phyloP scores from a whole-genome alignment of 2,888 invertebrate genomes.

The Trichopoda pennipes region DNA sequence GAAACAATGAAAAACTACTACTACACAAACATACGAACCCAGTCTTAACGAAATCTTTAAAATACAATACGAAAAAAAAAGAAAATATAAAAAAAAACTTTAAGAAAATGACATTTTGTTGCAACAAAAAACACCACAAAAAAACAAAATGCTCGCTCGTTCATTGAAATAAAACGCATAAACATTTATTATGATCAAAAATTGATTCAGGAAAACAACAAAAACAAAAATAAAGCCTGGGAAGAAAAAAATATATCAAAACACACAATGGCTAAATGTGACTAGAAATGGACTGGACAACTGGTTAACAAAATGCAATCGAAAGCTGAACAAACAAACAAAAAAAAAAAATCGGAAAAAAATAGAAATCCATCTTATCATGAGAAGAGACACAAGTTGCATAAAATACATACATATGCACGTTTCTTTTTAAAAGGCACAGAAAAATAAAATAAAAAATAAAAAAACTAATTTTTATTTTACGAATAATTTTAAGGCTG shows the following conservation, averaged over 20 bases:
- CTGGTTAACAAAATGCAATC: slow-evolving; percentile 19
- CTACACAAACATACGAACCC: slow-evolving; percentile 15
- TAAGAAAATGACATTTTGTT: slow-evolving; percentile 44
- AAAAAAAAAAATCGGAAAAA: neutral
- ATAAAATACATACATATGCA: neutral
- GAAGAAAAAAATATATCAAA: neutral
- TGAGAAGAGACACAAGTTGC: slow-evolving; percentile 39
- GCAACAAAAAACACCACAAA: slow-evolving; percentile 14
- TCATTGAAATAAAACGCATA: slow-evolving; percentile 58
- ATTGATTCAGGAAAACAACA: slow-evolving; percentile 36
- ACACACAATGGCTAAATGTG: slow-evolving; percentile 46
- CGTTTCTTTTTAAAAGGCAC: slow-evolving; percentile 1
- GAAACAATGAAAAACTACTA: slow-evolving; percentile 40
- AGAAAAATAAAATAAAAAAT: too few species aligned
- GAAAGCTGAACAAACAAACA: slow-evolving; percentile 9
- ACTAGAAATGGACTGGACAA: slow-evolving; percentile 43
- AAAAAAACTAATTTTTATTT: neutral
- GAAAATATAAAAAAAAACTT: slow-evolving; percentile 9
- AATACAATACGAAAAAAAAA: slow-evolving; percentile 20
- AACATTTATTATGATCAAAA: slow-evolving; percentile 64
- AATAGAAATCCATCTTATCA: slow-evolving; percentile 55
- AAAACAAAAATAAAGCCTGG: neutral
- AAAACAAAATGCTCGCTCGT: too few species aligned
- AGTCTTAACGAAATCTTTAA: slow-evolving; percentile 13
- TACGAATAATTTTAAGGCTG: neutral